Conservation (phyloP, 1,140 invertebrate species). For the Frieseomelitta varia region DNA sequence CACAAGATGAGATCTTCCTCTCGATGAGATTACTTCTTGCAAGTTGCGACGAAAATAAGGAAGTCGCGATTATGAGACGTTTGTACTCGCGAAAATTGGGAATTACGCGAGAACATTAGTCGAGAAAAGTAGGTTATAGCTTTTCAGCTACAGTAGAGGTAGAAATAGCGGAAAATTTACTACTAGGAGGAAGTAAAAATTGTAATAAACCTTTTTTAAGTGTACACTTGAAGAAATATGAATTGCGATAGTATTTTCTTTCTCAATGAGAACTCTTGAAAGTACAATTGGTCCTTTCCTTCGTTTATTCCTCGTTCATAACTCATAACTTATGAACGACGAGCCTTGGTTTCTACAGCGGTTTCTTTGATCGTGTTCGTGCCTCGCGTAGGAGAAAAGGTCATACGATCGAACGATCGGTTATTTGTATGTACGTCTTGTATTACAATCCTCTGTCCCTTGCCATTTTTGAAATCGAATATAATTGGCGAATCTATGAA, state of each 20-base stretch:
- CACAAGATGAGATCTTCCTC: background rate
- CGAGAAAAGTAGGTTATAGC: background rate
- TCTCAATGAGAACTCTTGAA: background rate
- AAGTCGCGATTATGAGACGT: conserved; percentile 8
- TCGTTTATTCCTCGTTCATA: background rate
- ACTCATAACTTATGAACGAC: conserved; percentile 19
- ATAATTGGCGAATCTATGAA: background rate
- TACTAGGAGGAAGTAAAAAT: no score
- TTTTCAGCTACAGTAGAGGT: no score
- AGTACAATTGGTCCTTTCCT: background rate
- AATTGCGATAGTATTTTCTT: background rate
- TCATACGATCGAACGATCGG: background rate
- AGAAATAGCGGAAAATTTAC: no score
- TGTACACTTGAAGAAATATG: background rate
- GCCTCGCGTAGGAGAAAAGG: background rate
- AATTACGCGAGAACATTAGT: background rate
- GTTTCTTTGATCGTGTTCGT: conserved; percentile 12
- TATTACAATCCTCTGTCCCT: background rate
- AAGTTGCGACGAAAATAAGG: conserved; percentile 10
- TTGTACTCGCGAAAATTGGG: background rate
- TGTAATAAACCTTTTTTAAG: background rate
- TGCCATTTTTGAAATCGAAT: background rate
- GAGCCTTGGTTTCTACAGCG: background rate
- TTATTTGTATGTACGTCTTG: conserved; percentile 5
- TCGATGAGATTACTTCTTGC: background rate